Conservation (phyloP, 2,797 vertebrate genomes). For the Phrynocephalus vlangalii region DNA sequence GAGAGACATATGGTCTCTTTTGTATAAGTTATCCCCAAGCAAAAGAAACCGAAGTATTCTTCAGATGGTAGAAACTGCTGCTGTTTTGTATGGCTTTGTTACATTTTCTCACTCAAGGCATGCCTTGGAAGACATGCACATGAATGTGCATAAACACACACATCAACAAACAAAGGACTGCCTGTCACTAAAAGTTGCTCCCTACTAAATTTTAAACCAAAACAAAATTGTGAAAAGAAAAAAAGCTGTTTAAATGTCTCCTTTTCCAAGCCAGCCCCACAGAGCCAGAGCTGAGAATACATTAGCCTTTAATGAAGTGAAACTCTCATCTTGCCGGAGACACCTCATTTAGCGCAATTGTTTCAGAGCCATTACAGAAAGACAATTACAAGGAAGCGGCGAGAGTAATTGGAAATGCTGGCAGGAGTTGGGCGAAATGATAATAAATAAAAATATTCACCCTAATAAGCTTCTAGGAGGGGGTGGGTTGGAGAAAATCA, state of each 20-base stretch:
- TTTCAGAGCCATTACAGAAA: slow-evolving; percentile 99
- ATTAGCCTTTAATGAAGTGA: slow-evolving; percentile 99
- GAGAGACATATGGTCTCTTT: not conserved
- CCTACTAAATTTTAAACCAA: slow-evolving; percentile 60
- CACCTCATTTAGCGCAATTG: slow-evolving; percentile 99
- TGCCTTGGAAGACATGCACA: not conserved
- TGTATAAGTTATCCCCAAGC: not conserved
- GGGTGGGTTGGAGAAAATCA: slow-evolving; percentile 98
- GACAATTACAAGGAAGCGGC: slow-evolving; percentile 99
- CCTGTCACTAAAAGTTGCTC: slow-evolving; percentile 66
- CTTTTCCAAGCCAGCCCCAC: slow-evolving; percentile 79
- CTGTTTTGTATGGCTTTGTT: slow-evolving; percentile 63
- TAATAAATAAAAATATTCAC: slow-evolving; percentile 99
- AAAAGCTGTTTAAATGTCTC: slow-evolving; percentile 77
- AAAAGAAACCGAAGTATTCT: slow-evolving; percentile 10
- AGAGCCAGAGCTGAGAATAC: slow-evolving; percentile 86
- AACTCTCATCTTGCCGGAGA: slow-evolving; percentile 98
- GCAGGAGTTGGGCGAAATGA: slow-evolving; percentile 98
- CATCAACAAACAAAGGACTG: slow-evolving; percentile 63
- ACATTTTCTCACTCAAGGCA: slow-evolving; percentile 54
- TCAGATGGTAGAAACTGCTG: slow-evolving; percentile 40
- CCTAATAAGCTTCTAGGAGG: slow-evolving; percentile 97
- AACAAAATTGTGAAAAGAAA: not conserved
- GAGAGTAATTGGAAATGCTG: slow-evolving; percentile 99
- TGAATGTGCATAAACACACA: slow-evolving; percentile 24